Percentiles rank a stretch among this genome's conserved stretches.
These are phyloP conservation scores for Leptopilina syphax DNA, from an alignment of 2,888 invertebrate species.

Conservation along the genomic window DNA sequence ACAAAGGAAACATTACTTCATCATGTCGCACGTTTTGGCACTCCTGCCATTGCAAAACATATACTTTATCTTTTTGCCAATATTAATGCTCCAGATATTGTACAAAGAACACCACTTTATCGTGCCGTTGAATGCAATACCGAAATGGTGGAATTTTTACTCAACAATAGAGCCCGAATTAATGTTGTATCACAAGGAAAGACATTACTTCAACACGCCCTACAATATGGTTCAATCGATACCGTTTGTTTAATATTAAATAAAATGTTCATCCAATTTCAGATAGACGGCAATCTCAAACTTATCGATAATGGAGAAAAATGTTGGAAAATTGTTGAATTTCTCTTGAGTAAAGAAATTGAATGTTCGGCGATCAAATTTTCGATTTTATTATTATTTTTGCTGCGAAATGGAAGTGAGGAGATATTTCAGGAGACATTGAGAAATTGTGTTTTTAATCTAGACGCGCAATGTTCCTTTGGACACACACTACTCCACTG, in stretches of 20 bases:
- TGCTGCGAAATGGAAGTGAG: not conserved
- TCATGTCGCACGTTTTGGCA: not conserved
- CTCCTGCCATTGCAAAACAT: not conserved
- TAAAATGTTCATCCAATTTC: not conserved
- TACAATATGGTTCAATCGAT: not conserved
- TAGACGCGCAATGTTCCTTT: too few species aligned
- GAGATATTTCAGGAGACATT: not conserved
- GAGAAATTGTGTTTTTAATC: too few species aligned
- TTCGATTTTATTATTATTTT: not conserved
- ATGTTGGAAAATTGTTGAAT: slow-evolving; percentile 2
- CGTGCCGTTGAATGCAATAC: not conserved
- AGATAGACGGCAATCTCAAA: not conserved
- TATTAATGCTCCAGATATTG: not conserved
- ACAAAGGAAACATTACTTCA: not conserved
- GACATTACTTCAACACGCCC: not conserved
- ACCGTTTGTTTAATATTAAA: not conserved
- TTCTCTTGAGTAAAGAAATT: not conserved
- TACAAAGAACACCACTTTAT: slow-evolving; percentile 1
- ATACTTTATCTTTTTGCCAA: not conserved
- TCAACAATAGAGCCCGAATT: not conserved
- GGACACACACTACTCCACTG: too few species aligned
- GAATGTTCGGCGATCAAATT: not conserved
- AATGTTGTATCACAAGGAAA: not conserved
- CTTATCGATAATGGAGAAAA: not conserved
- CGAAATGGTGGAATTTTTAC: not conserved